Conservation (phyloP, 2,113 vertebrate species). For the Nesoenas mayeri region DNA sequence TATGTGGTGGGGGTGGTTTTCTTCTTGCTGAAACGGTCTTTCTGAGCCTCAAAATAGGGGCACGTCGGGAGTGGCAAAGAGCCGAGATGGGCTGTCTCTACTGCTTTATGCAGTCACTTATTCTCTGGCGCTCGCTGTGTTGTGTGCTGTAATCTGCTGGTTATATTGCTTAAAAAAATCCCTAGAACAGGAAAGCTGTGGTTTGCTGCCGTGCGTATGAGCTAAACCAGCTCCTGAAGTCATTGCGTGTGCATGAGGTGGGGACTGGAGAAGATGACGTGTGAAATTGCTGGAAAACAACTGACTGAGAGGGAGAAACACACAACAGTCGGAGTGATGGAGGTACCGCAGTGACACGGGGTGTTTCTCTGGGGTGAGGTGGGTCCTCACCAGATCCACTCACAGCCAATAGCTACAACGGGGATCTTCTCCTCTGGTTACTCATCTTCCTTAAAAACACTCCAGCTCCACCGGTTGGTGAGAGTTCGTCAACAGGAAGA, state of each 20-base stretch:
- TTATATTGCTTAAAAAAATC: background rate
- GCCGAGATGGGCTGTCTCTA: background rate
- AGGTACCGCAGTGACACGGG: background rate
- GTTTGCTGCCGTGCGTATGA: background rate
- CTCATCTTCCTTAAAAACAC: background rate
- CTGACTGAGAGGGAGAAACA: background rate
- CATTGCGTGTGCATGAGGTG: background rate
- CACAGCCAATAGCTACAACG: background rate
- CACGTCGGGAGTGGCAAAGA: background rate
- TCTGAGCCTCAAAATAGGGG: background rate
- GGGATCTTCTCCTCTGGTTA: background rate
- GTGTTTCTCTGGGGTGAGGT: background rate
- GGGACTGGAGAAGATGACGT: background rate
- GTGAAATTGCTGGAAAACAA: background rate
- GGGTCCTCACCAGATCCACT: rapidly evolving
- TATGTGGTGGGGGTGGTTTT: background rate
- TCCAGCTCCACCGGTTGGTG: background rate
- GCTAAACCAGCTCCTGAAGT: background rate
- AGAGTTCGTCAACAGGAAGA: background rate
- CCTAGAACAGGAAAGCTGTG: background rate
- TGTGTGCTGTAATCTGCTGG: background rate
- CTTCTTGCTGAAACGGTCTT: background rate
- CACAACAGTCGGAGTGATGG: rapidly evolving
- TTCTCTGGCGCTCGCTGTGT: background rate
- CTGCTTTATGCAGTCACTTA: background rate